These are phyloP conservation scores for Deilephila porcellus DNA, from an alignment of 2,888 invertebrate species.

Conservation along the genomic window DNA sequence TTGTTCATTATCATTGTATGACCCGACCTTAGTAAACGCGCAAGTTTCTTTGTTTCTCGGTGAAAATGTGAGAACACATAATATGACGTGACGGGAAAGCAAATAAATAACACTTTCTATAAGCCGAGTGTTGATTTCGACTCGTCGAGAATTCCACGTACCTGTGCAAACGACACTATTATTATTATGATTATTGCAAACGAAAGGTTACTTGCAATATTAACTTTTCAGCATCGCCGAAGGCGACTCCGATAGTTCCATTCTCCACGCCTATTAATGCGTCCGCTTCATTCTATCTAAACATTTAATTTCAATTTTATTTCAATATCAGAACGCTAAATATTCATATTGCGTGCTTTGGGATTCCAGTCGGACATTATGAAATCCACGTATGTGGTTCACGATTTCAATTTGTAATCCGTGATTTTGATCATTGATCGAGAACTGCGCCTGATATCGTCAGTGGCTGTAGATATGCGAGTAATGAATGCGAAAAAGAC, in stretches of 20 bases:
- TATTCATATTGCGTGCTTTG: conserved; percentile 33
- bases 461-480: not conserved
- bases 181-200: conserved; percentile 14
- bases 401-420: conserved; percentile 17
- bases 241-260: not conserved
- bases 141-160: conserved; percentile 37
- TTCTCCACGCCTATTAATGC: not conserved
- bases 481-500: conserved; percentile 33
- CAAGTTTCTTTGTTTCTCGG: conserved; percentile 48
- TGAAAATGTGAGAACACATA: conserved; percentile 55
- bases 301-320: conserved; percentile 20
- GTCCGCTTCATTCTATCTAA: not conserved
- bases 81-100: conserved; percentile 51
- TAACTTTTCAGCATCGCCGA: not conserved
- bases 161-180: not conserved
- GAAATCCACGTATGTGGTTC: conserved; percentile 20
- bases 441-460: not conserved
- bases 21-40: conserved; percentile 32
- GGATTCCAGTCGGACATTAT: conserved; percentile 33
- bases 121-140: conserved; percentile 38
- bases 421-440: not conserved
- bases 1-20: conserved; percentile 29
- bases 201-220: conserved; percentile 2
- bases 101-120: conserved; percentile 53
- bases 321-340: not conserved